These are phyloP conservation scores for Eristalis intricaria DNA, from an alignment of 2,888 invertebrate species.

Conservation along the genomic window DNA sequence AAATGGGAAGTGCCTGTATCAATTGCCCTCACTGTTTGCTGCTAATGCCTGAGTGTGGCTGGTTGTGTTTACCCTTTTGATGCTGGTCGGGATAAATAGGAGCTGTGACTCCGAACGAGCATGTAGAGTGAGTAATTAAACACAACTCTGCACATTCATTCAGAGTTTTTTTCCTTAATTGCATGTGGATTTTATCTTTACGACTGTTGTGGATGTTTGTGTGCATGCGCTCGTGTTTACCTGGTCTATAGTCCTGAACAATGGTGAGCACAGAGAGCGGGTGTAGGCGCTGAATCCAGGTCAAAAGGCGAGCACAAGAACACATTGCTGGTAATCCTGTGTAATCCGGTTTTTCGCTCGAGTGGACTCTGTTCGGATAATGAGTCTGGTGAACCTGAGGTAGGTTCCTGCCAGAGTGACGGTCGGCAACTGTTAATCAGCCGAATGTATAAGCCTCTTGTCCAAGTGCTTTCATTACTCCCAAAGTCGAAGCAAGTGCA, in stretches of 20 bases:
- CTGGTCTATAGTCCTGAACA: slow-evolving; percentile 33
- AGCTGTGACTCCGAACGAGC: slow-evolving; percentile 3
- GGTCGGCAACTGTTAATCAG: slow-evolving; percentile 7
- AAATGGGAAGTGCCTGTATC: slow-evolving; percentile 46
- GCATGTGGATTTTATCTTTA: slow-evolving; percentile 22
- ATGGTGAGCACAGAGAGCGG: not conserved
- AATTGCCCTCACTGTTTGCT: slow-evolving; percentile 24
- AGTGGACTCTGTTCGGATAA: slow-evolving; percentile 32
- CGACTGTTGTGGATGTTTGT: not conserved
- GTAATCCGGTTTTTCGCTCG: slow-evolving; percentile 68
- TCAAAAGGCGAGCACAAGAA: slow-evolving; percentile 61
- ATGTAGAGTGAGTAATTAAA: slow-evolving; percentile 48
- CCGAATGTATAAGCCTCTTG: slow-evolving; percentile 54
- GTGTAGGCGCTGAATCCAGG: slow-evolving; percentile 36
- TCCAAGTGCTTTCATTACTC: slow-evolving; percentile 9
- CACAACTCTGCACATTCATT: slow-evolving; percentile 14
- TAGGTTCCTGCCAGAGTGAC: not conserved
- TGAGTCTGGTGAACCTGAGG: slow-evolving; percentile 31
- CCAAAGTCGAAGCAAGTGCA: not conserved
- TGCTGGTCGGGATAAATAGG: slow-evolving; percentile 36
- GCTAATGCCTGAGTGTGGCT: not conserved
- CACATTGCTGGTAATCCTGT: slow-evolving; percentile 54
- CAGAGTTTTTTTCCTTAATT: slow-evolving; percentile 15
- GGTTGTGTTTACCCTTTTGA: slow-evolving; percentile 10
- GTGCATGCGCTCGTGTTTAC: not conserved